Base-by-base conservation (phyloP, 2,797 vertebrate species). In the Diglossa cyanea region DNA sequence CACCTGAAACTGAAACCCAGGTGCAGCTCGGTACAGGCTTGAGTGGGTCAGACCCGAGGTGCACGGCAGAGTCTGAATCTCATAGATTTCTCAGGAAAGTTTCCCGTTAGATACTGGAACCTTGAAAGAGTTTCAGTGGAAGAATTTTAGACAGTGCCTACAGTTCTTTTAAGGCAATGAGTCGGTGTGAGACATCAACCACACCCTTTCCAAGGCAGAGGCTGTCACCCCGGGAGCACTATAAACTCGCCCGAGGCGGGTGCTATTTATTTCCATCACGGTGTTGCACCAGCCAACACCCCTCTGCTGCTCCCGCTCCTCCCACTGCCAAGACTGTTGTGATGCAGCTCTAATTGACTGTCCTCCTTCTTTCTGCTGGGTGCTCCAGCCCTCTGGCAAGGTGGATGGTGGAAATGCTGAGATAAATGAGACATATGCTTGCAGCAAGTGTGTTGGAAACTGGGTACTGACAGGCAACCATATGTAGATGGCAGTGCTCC, bases 401-500 rank as follows among this genome's bases (percentile, higher is more conserved):
- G 57, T 39, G 73, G 21, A 15, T 37, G 40, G 40, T 40, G 48
- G 39, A 90, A 88, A 42, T 54, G 39, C 67, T 61, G 58, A 82
- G 66, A 58, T 66, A 73, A 80, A 72, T 66, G 62, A 86, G 58
- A 75, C 30, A 42, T 11, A n/a, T 5, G 23, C 67, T 94, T 81
- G 44, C 35, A 55, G 60, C n/a, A 31, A 67, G n/a, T 1, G 2
- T 48, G 28, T 45, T 86, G 60, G 82, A 84, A 93, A 66, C 51
- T 21, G 40, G 19, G 51, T 53, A 72, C 73, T 86, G 85, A 76
- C 89, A 76, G 73, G 70, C 66, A 91, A 47, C 76, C 1, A 6
- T 88, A 57, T 54, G 70, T 88, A 95, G 94, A 72, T 96, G 88
- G 88, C 91, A 94, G 81, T 80, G 54, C 87, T 91, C 77, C 40